phyloP scores from a whole-genome alignment of 2,888 invertebrate species.

The Eumacrocentrus americanus region DNA sequence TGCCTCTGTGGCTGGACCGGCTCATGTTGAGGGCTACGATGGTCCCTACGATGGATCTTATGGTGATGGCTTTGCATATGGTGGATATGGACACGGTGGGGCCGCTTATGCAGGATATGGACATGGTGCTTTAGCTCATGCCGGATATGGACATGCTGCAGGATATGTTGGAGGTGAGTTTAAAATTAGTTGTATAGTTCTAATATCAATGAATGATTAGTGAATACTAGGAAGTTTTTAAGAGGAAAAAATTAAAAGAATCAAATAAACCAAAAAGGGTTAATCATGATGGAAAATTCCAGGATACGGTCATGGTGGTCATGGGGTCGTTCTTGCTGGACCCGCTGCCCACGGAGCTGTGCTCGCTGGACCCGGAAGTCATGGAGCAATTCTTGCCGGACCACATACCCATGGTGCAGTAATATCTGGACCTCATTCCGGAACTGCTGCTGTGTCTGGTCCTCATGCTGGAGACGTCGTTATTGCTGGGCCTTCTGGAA shows the following conservation, averaged over 20 bases:
- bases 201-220: too few species aligned
- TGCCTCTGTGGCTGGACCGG: constrained; percentile 54
- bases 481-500: constrained; percentile 58
- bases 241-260: background rate
- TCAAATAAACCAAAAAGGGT: background rate
- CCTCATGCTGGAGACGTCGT: constrained; percentile 55
- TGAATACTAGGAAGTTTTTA: too few species aligned
- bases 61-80: constrained; percentile 24
- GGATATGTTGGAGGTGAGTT: constrained; percentile 33
- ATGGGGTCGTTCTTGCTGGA: constrained; percentile 39
- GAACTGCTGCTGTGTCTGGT: constrained; percentile 52
- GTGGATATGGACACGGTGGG: constrained; percentile 28
- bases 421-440: constrained; percentile 54
- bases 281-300: background rate
- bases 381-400: constrained; percentile 50
- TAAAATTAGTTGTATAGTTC: too few species aligned
- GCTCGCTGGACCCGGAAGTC: constrained; percentile 41
- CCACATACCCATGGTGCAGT: constrained; percentile 54
- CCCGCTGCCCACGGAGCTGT: constrained; percentile 37
- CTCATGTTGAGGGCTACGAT: constrained; percentile 53
- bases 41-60: constrained; percentile 38
- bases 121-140: constrained; percentile 20
- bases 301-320: constrained; percentile 42
- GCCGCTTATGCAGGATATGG: constrained; percentile 9
- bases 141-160: background rate